Evolutionary conservation across 2,113 vertebrate species (phyloP), one percentile per base, ranked within the genome.

Genomic region (Eulacestoma nigropectus): DNA sequence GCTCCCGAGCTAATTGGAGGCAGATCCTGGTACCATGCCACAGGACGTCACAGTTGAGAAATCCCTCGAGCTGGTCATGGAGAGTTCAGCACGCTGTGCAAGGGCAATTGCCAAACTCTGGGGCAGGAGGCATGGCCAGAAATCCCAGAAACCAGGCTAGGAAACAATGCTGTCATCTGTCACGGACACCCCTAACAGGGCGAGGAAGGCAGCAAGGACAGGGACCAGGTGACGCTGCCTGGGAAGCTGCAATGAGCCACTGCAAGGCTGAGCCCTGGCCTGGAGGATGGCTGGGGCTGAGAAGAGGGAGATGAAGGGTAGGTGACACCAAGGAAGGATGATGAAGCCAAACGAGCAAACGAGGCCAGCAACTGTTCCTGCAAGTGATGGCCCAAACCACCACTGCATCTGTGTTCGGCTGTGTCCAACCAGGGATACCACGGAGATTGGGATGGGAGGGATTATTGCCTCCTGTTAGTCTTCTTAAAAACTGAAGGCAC

Each of bases 131-230:
- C 35, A 77, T 0, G 6, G 47, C 3, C 6, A 93, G 52, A 64
- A 83, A 90, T 47, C 52, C 67, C 60, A 76, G 25, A 30, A 60
- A 64, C 4, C 22, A 67, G 55, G 13, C 20, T 15, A 23, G 75
- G 56, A 67, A 86, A 62, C 44, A 56, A 29, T 4, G 35, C 44
- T 35, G 33, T 5, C 29, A 3, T 50, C 46, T 49, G 49, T n/a
- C 65, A 76, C 0, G 1, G 63, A 19, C 32, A 75, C 3, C 14
- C 29, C 25, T 0, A 0, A 41, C 0, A 1, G 10, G 8, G 32
- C 0, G 1, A 49, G 21, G 22, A 33, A 79, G 26, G 18, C 70
- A 55, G 42, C 2, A 8, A 46, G 73, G 11, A 57, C 18, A 18
- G 16, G 47, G 39, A 39, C 30, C 5, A 17, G 42, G n/a, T 0